Percentiles rank a stretch among this genome's conserved stretches.
These are phyloP conservation scores for Aythya fuligula DNA, from an alignment of 2,797 vertebrate species.

Conservation along the genomic window DNA sequence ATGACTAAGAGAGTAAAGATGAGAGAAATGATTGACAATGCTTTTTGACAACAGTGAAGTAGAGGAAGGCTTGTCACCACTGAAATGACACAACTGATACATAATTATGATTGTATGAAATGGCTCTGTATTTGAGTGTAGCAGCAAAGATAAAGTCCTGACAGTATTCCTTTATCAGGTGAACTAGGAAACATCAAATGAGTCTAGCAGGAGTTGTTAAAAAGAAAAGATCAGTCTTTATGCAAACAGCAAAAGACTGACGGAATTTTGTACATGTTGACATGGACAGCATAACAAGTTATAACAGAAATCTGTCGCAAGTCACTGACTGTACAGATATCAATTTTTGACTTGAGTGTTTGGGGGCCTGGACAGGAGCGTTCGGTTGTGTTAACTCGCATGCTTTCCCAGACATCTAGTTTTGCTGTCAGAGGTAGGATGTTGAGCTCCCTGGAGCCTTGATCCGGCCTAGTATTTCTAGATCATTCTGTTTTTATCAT, in stretches of 20 bases:
- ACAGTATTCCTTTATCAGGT: not conserved
- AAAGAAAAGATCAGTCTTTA: not conserved
- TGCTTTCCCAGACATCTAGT: not conserved
- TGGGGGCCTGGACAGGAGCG: not conserved
- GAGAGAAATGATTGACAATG: not conserved
- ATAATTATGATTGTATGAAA: not conserved
- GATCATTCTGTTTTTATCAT: not conserved
- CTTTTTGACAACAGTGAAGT: not conserved
- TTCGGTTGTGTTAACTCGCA: not conserved
- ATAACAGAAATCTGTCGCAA: not conserved
- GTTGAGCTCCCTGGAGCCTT: not conserved
- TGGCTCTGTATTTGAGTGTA: not conserved
- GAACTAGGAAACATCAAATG: not conserved
- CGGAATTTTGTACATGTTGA: not conserved
- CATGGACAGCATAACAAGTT: not conserved
- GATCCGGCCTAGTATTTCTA: not conserved
- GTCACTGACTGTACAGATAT: not conserved
- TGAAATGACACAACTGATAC: fast-evolving
- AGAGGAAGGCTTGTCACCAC: not conserved
- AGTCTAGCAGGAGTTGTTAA: not conserved
- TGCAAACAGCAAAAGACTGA: not conserved
- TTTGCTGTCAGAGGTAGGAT: not conserved
- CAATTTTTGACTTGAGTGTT: not conserved
- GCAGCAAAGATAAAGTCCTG: not conserved
- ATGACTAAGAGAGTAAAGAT: not conserved